Conservation (phyloP, 2,888 invertebrate genomes). For the Polyommatus icarus region DNA sequence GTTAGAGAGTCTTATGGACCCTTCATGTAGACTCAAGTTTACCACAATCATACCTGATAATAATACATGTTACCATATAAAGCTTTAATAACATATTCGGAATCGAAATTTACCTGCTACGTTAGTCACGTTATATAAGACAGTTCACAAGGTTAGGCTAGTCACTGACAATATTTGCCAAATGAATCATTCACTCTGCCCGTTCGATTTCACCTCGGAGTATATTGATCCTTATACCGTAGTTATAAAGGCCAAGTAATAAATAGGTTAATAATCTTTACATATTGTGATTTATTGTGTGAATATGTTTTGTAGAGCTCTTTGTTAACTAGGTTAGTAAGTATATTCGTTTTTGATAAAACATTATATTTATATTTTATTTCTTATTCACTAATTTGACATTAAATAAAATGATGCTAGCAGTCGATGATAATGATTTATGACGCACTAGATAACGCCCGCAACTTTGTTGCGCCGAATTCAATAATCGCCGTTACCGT, state of each 20-base stretch:
- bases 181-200: constrained; percentile 52
- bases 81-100: neutral
- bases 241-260: neutral
- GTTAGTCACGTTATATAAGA: constrained; percentile 50
- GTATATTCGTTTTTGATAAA: neutral
- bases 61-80: neutral
- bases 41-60: neutral
- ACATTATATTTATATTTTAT: neutral
- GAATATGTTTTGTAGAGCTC: neutral
- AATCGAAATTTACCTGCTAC: constrained; percentile 40
- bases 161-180: constrained; percentile 48
- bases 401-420: too few relatives aligned
- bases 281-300: neutral
- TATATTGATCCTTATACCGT: neutral
- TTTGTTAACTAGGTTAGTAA: neutral
- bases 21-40: neutral
- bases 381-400: neutral
- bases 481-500: too few relatives aligned
- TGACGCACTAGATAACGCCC: too few relatives aligned
- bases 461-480: too few relatives aligned
- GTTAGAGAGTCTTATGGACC: neutral
- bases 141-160: constrained; percentile 46
- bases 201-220: constrained; percentile 3
- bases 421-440: too few relatives aligned
- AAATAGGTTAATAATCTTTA: constrained; percentile 17